Conservation (phyloP, 2,888 invertebrate genomes). For the Pyrochroa serraticornis region DNA sequence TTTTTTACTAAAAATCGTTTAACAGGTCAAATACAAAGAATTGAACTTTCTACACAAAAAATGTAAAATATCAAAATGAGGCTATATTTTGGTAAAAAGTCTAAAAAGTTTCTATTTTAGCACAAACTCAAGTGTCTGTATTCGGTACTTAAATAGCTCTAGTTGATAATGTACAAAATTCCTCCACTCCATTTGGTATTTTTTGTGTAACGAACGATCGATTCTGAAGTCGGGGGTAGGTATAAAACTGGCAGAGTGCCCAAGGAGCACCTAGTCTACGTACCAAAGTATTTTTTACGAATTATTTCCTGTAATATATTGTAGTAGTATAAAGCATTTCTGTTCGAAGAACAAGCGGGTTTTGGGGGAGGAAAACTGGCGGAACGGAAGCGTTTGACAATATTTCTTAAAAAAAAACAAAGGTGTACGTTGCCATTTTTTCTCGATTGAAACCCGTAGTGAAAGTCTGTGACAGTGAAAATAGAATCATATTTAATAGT, state of each 20-base stretch:
- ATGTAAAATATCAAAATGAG: conserved; percentile 51
- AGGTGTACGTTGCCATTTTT: conserved; percentile 44
- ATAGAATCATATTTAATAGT: conserved; percentile 45
- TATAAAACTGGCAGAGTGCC: conserved; percentile 43
- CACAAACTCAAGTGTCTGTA: conserved; percentile 49
- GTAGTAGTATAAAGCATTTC: conserved; percentile 33
- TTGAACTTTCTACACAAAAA: conserved; percentile 51
- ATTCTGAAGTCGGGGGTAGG: conserved; percentile 39
- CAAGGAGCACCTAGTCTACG: conserved; percentile 50
- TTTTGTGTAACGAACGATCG: conserved; percentile 42
- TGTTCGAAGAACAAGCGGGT: conserved; percentile 22
- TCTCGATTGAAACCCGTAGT: conserved; percentile 41
- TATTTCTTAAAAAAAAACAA: conserved; percentile 26
- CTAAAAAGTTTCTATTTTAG: conserved; percentile 53
- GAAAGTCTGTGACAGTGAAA: conserved; percentile 46
- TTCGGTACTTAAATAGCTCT: conserved; percentile 31
- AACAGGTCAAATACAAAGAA: conserved; percentile 53
- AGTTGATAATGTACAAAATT: conserved; percentile 49
- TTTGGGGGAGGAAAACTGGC: conserved; percentile 30
- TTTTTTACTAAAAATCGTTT: conserved; percentile 33
- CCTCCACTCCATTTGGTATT: conserved; percentile 38
- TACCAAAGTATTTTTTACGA: conserved; percentile 50
- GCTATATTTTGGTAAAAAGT: conserved; percentile 54
- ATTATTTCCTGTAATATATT: conserved; percentile 48
- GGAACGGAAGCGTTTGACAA: conserved; percentile 30